Conservation (phyloP, 2,888 invertebrate species). For the Mylabris sibirica region DNA sequence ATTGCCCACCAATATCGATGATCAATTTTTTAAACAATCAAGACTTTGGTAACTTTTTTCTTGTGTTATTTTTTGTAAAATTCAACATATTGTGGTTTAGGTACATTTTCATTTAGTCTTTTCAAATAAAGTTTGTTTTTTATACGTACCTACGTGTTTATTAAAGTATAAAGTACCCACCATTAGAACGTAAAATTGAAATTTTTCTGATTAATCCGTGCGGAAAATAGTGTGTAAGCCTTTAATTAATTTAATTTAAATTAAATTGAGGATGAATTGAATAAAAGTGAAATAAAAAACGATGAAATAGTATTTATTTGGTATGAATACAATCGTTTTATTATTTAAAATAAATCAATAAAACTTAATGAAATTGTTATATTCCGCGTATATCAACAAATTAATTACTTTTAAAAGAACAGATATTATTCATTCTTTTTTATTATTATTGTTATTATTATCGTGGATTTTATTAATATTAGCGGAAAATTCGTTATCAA, state of each 20-base stretch:
- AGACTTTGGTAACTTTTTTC: too few species aligned
- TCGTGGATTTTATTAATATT: neutral
- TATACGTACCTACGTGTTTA: neutral
- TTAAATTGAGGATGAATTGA: neutral
- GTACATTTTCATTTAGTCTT: neutral
- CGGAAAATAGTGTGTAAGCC: neutral
- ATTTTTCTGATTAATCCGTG: neutral
- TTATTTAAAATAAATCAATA: neutral
- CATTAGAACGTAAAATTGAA: neutral
- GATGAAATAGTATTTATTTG: neutral
- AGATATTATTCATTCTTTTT: neutral
- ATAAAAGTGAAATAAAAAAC: too few species aligned
- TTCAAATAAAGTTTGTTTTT: neutral
- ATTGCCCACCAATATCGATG: too few species aligned
- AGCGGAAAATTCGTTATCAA: neutral
- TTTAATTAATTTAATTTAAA: neutral
- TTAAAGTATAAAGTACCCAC: too few species aligned
- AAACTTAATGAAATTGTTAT: neutral
- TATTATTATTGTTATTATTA: neutral
- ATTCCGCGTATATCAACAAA: neutral
- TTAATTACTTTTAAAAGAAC: neutral
- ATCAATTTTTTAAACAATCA: too few species aligned
- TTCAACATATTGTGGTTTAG: constrained; percentile 2
- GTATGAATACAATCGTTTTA: neutral
- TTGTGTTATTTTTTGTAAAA: neutral